Conservation (phyloP, 2,797 vertebrate species). For the Xenopus petersii region DNA sequence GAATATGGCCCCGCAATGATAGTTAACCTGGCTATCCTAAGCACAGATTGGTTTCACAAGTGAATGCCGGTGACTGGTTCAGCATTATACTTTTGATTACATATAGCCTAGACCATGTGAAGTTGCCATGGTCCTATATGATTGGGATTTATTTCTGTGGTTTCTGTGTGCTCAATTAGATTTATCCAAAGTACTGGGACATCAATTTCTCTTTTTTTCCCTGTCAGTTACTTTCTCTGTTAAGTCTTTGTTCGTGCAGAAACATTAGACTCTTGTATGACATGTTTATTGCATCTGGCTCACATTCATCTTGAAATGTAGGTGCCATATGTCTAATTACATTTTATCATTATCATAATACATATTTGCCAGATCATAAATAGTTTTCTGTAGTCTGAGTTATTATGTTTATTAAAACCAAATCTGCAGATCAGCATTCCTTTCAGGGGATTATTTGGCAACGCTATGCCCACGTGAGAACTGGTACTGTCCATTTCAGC, state of each 20-base stretch:
- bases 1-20: too few species aligned
- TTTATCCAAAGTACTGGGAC: neutral
- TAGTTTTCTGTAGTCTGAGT: neutral
- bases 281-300: conserved; percentile 3
- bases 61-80: too few species aligned
- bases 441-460: neutral
- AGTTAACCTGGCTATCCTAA: too few species aligned
- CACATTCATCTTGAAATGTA: neutral
- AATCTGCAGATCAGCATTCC: neutral
- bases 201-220: neutral
- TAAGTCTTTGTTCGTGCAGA: neutral
- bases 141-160: neutral
- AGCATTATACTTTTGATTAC: too few species aligned
- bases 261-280: neutral
- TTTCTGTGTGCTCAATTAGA: neutral
- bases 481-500: too few species aligned
- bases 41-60: neutral
- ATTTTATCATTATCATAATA: neutral
- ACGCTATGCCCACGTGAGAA: too few species aligned
- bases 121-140: neutral
- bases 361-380: conserved; percentile 1
- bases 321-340: neutral
- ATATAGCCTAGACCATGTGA: neutral
- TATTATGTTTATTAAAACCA: neutral
- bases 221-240: neutral